phyloP scores from a whole-genome alignment of 1,140 invertebrate genomes.

The Episyrphus balteatus region DNA sequence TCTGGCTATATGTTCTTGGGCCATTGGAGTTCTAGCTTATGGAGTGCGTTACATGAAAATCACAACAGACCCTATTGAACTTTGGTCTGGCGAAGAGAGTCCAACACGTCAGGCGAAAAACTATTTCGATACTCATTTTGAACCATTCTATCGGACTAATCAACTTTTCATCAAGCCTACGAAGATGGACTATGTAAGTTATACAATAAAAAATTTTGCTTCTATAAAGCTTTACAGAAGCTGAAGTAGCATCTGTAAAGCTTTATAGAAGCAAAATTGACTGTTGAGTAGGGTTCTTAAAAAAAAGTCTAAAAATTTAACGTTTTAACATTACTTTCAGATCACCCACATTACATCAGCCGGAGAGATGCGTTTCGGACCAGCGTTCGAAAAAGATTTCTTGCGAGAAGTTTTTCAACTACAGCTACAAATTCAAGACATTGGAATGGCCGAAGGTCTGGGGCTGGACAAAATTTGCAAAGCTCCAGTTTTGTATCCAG shows the following conservation, averaged over 20 bases:
- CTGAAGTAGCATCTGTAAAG: too few relatives aligned
- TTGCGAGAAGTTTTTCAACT: conserved; percentile 52
- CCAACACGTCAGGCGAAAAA: conserved; percentile 66
- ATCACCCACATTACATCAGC: conserved; percentile 26
- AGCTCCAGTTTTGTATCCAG: conserved; percentile 61
- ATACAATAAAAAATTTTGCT: too few relatives aligned
- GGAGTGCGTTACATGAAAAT: conserved; percentile 57
- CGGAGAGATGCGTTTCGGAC: conserved; percentile 42
- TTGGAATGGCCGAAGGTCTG: conserved; percentile 36
- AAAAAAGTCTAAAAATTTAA: not conserved
- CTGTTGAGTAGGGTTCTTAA: not conserved
- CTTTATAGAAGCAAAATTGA: too few relatives aligned
- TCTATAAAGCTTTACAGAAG: too few relatives aligned
- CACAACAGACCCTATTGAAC: conserved; percentile 74
- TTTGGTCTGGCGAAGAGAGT: conserved; percentile 75
- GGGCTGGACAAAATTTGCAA: conserved; percentile 71
- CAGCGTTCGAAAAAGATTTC: conserved; percentile 58
- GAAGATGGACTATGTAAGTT: conserved; percentile 22
- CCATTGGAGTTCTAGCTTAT: conserved; percentile 46
- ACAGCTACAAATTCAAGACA: conserved; percentile 46
- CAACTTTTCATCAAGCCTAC: conserved; percentile 57
- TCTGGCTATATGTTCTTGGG: conserved; percentile 46
- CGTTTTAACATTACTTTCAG: conserved; percentile 6
- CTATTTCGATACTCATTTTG: conserved; percentile 72
- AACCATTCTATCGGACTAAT: conserved; percentile 85